Conservation (phyloP, 2,888 invertebrate species). For the Crocallis elinguaria region DNA sequence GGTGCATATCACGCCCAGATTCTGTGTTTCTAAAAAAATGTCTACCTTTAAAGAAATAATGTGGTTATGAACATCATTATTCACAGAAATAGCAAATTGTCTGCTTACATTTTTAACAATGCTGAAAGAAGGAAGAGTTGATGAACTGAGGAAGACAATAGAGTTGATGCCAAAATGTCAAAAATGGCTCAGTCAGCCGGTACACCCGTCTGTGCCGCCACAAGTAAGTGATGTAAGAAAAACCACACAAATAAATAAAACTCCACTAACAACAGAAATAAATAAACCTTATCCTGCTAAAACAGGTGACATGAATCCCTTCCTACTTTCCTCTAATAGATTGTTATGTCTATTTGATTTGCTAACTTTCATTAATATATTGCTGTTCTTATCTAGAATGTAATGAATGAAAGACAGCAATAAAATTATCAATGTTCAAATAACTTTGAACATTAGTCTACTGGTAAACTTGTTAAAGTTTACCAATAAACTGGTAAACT, state of each 20-base stretch:
- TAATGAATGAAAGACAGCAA: too few species aligned
- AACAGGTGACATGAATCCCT: not conserved
- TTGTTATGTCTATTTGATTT: too few species aligned
- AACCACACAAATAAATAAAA: not conserved
- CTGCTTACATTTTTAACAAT: slow-evolving; percentile 84
- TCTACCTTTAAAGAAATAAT: too few species aligned
- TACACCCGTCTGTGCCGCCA: slow-evolving; percentile 67
- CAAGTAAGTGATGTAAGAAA: slow-evolving; percentile 58
- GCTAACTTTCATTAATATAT: too few species aligned
- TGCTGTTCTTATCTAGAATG: too few species aligned
- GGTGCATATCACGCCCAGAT: too few species aligned
- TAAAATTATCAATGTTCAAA: too few species aligned
- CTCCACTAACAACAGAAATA: not conserved
- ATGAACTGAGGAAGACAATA: slow-evolving; percentile 83
- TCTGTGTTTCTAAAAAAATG: too few species aligned
- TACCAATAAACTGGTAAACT: too few species aligned
- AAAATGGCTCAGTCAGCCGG: slow-evolving; percentile 83
- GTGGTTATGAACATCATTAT: not conserved
- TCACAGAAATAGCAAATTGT: slow-evolving; percentile 85
- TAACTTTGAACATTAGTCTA: too few species aligned
- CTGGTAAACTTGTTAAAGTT: too few species aligned
- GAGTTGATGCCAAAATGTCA: slow-evolving; percentile 85
- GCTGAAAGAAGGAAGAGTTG: slow-evolving; percentile 82
- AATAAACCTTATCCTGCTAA: not conserved
- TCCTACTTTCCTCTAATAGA: too few species aligned